These are phyloP conservation scores for Eriocheir sinensis DNA, from an alignment of 1,140 invertebrate genomes.

Conservation along the genomic window DNA sequence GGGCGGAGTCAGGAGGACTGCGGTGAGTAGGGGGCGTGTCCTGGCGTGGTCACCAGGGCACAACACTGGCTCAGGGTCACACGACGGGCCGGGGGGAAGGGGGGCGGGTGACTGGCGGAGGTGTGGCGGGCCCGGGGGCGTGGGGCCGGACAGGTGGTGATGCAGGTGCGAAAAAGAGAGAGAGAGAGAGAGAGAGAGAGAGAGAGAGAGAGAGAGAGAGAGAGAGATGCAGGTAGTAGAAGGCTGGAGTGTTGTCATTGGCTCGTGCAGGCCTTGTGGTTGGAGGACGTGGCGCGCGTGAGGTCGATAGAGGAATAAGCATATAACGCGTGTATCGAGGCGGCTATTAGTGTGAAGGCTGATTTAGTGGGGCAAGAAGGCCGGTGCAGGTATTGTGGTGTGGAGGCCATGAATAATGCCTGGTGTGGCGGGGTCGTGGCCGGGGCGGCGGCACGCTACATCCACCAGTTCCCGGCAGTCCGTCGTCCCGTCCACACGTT, in stretches of 20 bases:
- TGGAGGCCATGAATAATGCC: conserved; percentile 38
- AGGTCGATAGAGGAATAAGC: neutral
- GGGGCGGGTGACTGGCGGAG: neutral
- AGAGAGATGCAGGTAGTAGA: conserved; percentile 60
- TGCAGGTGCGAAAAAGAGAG: neutral
- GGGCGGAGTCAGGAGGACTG: conserved; percentile 71
- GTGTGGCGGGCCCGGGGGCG: neutral
- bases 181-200: conserved; percentile 35
- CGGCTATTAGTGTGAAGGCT: neutral
- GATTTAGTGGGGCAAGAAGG: conserved; percentile 8
- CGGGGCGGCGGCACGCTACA: conserved; percentile 56
- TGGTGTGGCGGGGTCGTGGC: conserved; percentile 46
- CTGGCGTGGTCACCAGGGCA: conserved; percentile 47
- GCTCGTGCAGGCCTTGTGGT: neutral
- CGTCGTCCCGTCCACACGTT: conserved; percentile 71
- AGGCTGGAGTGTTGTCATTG: neutral
- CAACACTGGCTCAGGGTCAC: conserved; percentile 59
- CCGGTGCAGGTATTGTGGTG: conserved; percentile 70
- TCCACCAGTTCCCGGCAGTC: conserved; percentile 65
- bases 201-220: conserved; percentile 16
- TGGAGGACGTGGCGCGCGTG: neutral
- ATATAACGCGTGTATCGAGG: neutral
- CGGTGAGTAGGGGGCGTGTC: conserved; percentile 70
- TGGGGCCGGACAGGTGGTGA: neutral
- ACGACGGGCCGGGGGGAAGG: neutral